Base-by-base conservation (phyloP, 2,113 vertebrate genomes). In the Ellobius talpinus region DNA sequence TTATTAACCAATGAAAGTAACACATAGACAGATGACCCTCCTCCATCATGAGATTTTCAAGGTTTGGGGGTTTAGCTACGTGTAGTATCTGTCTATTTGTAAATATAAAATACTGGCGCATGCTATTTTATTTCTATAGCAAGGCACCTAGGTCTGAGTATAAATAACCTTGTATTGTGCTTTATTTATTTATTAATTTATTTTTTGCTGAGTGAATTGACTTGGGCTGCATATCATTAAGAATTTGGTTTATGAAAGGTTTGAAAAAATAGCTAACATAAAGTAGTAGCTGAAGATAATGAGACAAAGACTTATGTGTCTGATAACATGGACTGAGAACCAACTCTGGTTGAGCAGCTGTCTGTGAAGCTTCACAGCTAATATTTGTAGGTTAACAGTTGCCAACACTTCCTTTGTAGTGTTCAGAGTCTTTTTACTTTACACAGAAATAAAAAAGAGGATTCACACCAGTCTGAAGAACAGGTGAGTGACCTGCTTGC, bases 351-450 rank as follows among this genome's bases (percentile, higher is more conserved):
- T 93, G 84, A 97, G 70, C n/a, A 73, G 33, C 88, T 97, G 7
- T 92, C 70, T 96, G 58, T 47, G 81, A 97, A 95, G 29, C 26
- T 16, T 97, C 97, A 98, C 36, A 93, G 96, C 68, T 95, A 97
- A 97, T 97, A 98, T 97, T 97, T 98, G 94, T 98, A 97, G 97
- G 68, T 91, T 58, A 61, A 94, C 45, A 96, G 95, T 89, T 97
- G 84, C 33, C 76, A 97, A 63, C 96, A 76, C 42, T 77, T 97
- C 45, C 91, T 82, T 58, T 87, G 26, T 96, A 91, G 96, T 70
- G 82, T 97, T 95, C 66, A 98, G 93, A 92, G 74, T 68, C 88
- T 97, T 97, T 97, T 97, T 96, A 98, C 45, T 98, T 98, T 95
- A 97, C 29, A 90, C 39, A 96, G n/a, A 45, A 96, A 95, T 91